These are phyloP conservation scores for Gandaritis pyraliata DNA, from an alignment of 2,888 invertebrate species.

Conservation along the genomic window DNA sequence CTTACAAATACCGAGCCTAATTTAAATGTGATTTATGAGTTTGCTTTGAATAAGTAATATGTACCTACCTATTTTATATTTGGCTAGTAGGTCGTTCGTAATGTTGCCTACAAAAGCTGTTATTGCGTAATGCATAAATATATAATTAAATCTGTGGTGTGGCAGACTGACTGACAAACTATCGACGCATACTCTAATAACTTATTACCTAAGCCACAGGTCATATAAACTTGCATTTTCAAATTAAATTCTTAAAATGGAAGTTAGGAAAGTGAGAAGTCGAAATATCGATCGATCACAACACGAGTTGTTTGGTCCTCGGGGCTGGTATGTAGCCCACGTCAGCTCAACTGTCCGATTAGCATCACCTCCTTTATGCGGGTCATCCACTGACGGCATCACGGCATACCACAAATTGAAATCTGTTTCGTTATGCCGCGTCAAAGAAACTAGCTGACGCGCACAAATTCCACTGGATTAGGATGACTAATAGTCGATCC, in stretches of 20 bases:
- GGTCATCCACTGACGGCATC: conserved; percentile 72
- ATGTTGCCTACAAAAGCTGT: neutral
- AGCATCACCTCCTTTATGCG: conserved; percentile 77
- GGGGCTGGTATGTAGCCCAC: conserved; percentile 54
- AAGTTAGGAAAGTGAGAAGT: conserved; percentile 52
- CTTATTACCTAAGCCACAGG: too few species aligned
- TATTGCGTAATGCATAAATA: neutral
- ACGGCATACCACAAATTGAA: conserved; percentile 72
- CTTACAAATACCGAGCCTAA: conserved; percentile 57
- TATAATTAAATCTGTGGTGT: conserved; percentile 5
- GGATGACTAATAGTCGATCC: conserved; percentile 67
- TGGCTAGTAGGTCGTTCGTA: conserved; percentile 47
- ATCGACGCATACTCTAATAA: too few species aligned
- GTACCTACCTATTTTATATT: conserved; percentile 44
- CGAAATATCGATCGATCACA: conserved; percentile 68
- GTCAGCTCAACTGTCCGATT: conserved; percentile 82
- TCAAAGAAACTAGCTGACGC: conserved; percentile 74
- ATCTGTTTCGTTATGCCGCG: conserved; percentile 79
- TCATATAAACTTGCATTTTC: neutral
- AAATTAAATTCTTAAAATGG: conserved; percentile 47
- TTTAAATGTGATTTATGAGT: conserved; percentile 71
- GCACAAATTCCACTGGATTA: conserved; percentile 69
- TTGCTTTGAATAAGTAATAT: conserved; percentile 48
- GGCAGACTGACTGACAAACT: neutral
- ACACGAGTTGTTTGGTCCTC: conserved; percentile 56